Conservation (phyloP, 2,113 vertebrate species). For the Eurypyga helias region DNA sequence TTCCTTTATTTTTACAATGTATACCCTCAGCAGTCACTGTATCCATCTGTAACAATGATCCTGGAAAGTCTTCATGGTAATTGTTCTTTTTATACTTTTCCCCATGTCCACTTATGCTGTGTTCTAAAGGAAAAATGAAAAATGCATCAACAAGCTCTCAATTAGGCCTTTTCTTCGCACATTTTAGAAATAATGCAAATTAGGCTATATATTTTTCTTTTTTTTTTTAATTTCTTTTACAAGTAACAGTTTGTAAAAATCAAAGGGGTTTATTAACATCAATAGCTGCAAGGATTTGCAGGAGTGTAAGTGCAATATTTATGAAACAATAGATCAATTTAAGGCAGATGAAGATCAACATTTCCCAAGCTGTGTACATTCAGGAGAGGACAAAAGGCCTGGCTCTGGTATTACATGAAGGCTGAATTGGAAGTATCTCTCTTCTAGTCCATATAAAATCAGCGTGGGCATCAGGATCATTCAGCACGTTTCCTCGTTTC, state of each 20-base stretch:
- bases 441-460: neutral
- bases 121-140: neutral
- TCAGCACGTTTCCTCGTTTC: conserved; percentile 9
- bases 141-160: neutral
- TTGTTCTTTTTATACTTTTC: neutral
- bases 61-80: neutral
- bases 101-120: neutral
- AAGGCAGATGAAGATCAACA: neutral
- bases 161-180: neutral
- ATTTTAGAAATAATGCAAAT: neutral
- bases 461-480: neutral
- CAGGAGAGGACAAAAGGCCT: neutral
- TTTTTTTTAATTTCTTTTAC: neutral
- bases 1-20: neutral
- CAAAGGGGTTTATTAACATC: neutral
- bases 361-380: neutral
- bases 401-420: neutral
- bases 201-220: neutral
- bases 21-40: neutral
- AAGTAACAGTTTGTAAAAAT: neutral
- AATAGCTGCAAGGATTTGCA: neutral
- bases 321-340: neutral
- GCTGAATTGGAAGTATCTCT: neutral
- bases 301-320: neutral
- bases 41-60: neutral